Evolutionary conservation across 2,888 invertebrate species (phyloP), one percentile per base, ranked within the genome.

Genomic region (Sesia bembeciformis): DNA sequence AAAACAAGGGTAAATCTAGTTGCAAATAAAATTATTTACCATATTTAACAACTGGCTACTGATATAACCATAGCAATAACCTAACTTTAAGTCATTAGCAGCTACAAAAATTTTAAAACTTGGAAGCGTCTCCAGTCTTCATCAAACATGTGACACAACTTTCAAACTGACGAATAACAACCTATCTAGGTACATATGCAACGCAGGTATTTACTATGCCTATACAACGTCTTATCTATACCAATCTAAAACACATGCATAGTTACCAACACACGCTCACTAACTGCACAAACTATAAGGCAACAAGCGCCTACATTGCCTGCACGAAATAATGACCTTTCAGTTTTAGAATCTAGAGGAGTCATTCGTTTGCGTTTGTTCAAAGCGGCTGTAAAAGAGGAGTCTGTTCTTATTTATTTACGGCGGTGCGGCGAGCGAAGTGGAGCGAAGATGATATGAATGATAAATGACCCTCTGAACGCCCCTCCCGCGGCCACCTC

Each of bases 361-460:
- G 64, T 57, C 64, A 69, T 70, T 81, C 56, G 67, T 58, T 57
- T 70, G 70, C 53, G 59, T 58, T 52, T 54, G 56, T 56, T 60
- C 61, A 65, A 68, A 74, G 70, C 78, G 83, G 79, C 84, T 85
- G 86, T 86, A 87, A 87, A 88, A 88, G 88, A 89, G 88, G 88
- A 85, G 83, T 84, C 87, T 88, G 88, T 89, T 87, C 88, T 88
- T 89, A 88, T 89, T 89, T 89, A 89, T 89, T 89, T 89, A 89
- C 87, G 84, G 81, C 83, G 87, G 83, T 84, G 88, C 86, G 88
- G 87, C 87, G 89, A 88, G 87, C 88, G 89, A 88, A 89, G 88
- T 89, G 86, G 89, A 89, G 89, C 89, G 88, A 88, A 89, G 89
- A 89, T 89, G 89, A 89, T 89, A 89, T 89, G 88, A 89, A 89